Evolutionary conservation across 2,888 invertebrate species (phyloP), one percentile per base, ranked within the genome.

Genomic region (Lydus trimaculatus): DNA sequence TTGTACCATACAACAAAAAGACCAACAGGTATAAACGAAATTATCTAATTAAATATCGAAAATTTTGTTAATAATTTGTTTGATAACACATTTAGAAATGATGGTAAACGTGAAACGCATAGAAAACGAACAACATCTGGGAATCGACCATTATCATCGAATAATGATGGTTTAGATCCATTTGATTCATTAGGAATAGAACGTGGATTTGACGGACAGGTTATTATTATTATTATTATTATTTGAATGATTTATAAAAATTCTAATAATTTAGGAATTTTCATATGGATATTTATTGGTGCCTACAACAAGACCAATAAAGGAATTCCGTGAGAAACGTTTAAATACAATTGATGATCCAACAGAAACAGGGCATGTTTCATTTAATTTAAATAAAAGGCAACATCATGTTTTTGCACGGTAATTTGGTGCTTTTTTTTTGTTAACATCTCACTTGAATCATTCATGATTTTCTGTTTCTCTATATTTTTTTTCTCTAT

Each of bases 241-340:
- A 58, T 59, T 25, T 15, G n/a, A n/a, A n/a, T n/a, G n/a, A n/a
- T n/a, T n/a, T n/a, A n/a, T n/a, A n/a, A n/a, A 43, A 66, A 58
- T 31, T 31, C 39, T 11, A 25, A 56, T 25, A 56, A 25, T 56
- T 25, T 80, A 93, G 92, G 96, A 96, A 85, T 91, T 95, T 78
- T 97, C 97, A 20, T 97, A 96, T 85, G 94, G 94, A 43, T 92
- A 94, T 82, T 86, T 96, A 69, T 86, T 97, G 73, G 91, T 93
- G 64, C 94, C 96, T 62, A 93, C 95, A 23, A 93, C 95, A 23
- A 89, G 88, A 71, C 86, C 75, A 0, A 72, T 73, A 20, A 81
- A 89, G 71, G 89, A 86, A 76, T 83, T 84, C 73, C 83, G 84
- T 59, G 87, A 87, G 68, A 84, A 86, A 74, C 85, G 84, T 73